Evolutionary conservation across 2,888 invertebrate species (phyloP).

Genomic region (Athalia cordata): DNA sequence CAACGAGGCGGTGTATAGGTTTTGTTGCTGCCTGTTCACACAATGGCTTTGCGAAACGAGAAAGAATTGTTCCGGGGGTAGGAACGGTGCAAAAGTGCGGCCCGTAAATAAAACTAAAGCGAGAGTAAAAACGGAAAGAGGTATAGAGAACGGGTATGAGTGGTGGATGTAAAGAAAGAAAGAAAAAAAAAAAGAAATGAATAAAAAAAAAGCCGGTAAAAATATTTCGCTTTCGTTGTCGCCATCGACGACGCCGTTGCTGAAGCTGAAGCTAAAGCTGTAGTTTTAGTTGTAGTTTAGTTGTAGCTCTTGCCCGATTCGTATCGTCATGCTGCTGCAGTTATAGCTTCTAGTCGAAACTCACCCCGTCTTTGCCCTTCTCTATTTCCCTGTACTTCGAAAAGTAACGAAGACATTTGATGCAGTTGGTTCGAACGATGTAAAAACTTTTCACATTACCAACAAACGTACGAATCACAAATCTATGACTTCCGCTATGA

Average conservation of each 20-base stretch:
- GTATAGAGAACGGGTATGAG: conserved; percentile 4
- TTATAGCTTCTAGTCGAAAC: neutral
- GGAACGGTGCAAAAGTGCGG: conserved; percentile 22
- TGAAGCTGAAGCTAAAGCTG: neutral
- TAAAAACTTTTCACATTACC: conserved; percentile 58
- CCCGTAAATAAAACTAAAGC: conserved; percentile 35
- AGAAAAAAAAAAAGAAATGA: conserved; percentile 10
- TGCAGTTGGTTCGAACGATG: conserved; percentile 41
- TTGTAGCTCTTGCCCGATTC: neutral
- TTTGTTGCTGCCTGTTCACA: neutral
- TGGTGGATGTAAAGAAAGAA: neutral
- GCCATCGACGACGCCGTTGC: neutral
- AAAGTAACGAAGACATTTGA: conserved; percentile 28
- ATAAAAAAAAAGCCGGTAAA: conserved; percentile 18
- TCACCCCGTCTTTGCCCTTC: neutral
- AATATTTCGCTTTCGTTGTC: conserved; percentile 36
- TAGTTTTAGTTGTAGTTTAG: no score
- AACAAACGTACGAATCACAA: conserved; percentile 56
- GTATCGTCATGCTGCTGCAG: neutral
- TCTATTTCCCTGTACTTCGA: neutral
- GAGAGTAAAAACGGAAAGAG: conserved; percentile 38
- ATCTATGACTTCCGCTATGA: conserved; percentile 39
- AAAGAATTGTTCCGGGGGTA: conserved; percentile 25
- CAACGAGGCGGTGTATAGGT: neutral
- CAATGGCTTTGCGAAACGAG: conserved; percentile 25